Base-by-base conservation (phyloP, 2,888 invertebrate genomes). In the Andrena marginata region DNA sequence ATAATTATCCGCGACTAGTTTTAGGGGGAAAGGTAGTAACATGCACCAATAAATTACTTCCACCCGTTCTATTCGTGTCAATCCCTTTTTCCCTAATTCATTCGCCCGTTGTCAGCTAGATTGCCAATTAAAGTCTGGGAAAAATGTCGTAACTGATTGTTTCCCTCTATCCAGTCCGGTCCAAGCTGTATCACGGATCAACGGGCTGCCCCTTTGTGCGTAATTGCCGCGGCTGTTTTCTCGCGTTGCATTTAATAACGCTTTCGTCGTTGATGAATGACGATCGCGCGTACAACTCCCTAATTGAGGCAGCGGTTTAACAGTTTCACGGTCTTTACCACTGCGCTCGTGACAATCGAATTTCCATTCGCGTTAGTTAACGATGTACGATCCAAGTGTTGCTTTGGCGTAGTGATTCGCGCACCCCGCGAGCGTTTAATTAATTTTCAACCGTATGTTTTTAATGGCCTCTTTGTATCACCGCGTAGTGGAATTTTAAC, bases 51-150 rank as follows among this genome's bases (percentile, higher is more conserved):
- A 26, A 74, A 80, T 77, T 77, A 67, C 79, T 74, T 64, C 33
- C 59, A 35, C 26, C 68, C 20, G 33, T 77, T 72, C 62, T 71
- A 63, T 29, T 33, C 8, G 16, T 3, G 3, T 35, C 35, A 26
- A 13, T 23, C 20, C 56, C 20, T 33, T 56, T 71, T 13, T 59
- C 63, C 16, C 20, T 35, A 42, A 1, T 8, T 7, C 35, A 35
- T 51, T 49, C 35, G 26, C 31, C 5, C 29, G 35, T 42, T 51
- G 63, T 68, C 62, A 74, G 35, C 51, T 8, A 23, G n/a, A 60
- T 63, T 74, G 79, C 54, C 82, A 87, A 85, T 87, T 82, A 87
- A 84, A 65, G 59, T 54, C 54, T 42, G 62, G 73, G 70, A 64
- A 78, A 80, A 84, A 80, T 60, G 71, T 54, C n/a, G 56, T 76